Base-by-base conservation (phyloP, 1,140 invertebrate species). In the Epicauta chinensis region DNA sequence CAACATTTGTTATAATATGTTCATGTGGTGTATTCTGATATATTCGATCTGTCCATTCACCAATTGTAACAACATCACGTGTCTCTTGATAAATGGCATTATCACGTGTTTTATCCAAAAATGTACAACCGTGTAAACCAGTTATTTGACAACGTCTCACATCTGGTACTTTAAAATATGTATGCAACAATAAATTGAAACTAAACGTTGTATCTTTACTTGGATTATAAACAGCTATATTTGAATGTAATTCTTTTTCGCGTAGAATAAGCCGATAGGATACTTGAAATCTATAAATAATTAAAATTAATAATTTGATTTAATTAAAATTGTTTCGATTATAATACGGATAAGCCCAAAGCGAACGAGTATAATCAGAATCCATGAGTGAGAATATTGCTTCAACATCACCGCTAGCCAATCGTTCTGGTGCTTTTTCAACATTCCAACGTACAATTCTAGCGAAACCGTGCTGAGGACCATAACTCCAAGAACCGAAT, bases 101-200 rank as follows among this genome's bases (percentile, higher is more conserved):
- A 62, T 90, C 87, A 58, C 88, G 70, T 65, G 93, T 91, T 83
- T 96, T 96, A 69, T 97, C 93, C 59, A 93, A 84, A 71, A 91
- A 97, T 63, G 86, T 91, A 63, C 91, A 91, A 23, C 89, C 91
- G 64, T 93, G 85, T 60, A 97, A 78, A 29, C 93, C 93, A 35
- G 87, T 90, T 58, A 97, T 88, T 74, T 90, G 87, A 64, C 90
- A 91, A 47, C 90, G 80, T 31, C 87, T 79, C 3, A 97, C 91
- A 72, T 97, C 91, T 38, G 91, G 89, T 58, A 94, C 91, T 78
- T 93, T 93, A 70, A 97, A 91, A 75, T 97, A 97, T 6, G 92
- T 96, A 71, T 97, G 93, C 57, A 97, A 74, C 23, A 97, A 74
- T 68, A 95, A 77, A 72, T 95, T 94, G 74, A 96, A 97, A 63